Evolutionary conservation across 2,888 invertebrate species (phyloP), one percentile per base, ranked within the genome.

Genomic region (Prionchulus punctatus): DNA sequence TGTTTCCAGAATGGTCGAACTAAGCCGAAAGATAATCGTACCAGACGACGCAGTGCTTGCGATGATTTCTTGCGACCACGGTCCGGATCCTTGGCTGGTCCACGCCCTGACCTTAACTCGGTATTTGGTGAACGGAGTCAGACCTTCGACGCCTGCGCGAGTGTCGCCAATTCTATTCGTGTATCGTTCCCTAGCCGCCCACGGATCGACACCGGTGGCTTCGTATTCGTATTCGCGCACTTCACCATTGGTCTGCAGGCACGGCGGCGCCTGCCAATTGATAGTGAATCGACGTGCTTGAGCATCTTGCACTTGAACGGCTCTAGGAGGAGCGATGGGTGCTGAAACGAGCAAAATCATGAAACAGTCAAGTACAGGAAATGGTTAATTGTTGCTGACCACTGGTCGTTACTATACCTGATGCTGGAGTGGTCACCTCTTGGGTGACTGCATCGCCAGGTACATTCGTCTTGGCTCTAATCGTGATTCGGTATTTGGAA

Each of bases 191-290:
- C 60, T 59, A 15, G 66, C 60, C 12, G 65, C 62, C 12, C 55
- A 57, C 18, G 31, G 26, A 45, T 55, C 55, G 18, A 48, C 27
- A 26, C 58, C 57, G 7, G 25, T 2, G 15, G 69, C 62, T 28
- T 68, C 67, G 49, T 69, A 70, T 52, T 70, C 70, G 60, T 70
- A 70, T 54, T 69, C 69, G 49, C 64, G 63, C 54, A 70, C 64
- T 43, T 70, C 68, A 28, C 70, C 70, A 55, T 70, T 67, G 4
- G 69, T 70, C 45, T 69, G 64, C 26, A 67, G 62, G 58, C 70
- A 70, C 7, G 67, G 63, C 18, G 70, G 70, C 4, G 67, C 67
- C 59, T 70, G 70, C 70, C 70, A 70, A 23, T 62, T 63, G 49
- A 70, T 58, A 23, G 59, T 50, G 26, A 60, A 62, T n/a, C 54